Evolutionary conservation across 2,888 invertebrate species (phyloP).

Genomic region (Thymelicus sylvestris): DNA sequence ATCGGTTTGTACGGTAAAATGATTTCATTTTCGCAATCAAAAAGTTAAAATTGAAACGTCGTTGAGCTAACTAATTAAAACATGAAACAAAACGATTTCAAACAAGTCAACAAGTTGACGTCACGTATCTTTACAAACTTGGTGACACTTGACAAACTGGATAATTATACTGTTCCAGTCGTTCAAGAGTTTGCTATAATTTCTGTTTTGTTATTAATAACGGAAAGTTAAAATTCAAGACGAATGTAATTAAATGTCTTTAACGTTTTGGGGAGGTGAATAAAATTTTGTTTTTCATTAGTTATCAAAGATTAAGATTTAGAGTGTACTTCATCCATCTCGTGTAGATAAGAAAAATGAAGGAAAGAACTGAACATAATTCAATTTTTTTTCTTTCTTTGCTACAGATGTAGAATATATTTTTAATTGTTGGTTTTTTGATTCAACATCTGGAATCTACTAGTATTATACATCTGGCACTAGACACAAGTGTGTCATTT

Average conservation of each 20-base stretch:
- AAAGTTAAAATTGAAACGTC: constrained; percentile 23
- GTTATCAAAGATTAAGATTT: too few relatives aligned
- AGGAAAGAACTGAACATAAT: too few relatives aligned
- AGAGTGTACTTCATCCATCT: too few relatives aligned
- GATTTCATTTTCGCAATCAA: constrained; percentile 10
- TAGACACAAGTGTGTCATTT: too few relatives aligned
- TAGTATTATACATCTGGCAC: too few relatives aligned
- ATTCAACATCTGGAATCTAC: too few relatives aligned
- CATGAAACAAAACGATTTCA: constrained; percentile 28
- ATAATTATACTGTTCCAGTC: constrained; percentile 27
- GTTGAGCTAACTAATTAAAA: constrained; percentile 31
- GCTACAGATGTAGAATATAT: too few relatives aligned
- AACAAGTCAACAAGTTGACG: constrained; percentile 32
- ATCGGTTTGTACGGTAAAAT: neutral
- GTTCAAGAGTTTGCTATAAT: constrained; percentile 14
- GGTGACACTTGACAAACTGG: constrained; percentile 27
- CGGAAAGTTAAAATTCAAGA: neutral
- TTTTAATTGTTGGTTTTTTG: too few relatives aligned
- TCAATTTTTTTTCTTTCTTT: too few relatives aligned
- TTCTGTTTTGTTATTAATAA: constrained; percentile 15
- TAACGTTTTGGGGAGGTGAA: neutral
- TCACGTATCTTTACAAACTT: constrained; percentile 34
- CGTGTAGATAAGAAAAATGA: too few relatives aligned
- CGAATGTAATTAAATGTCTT: neutral
- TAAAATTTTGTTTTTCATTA: neutral